Evolutionary conservation across 92 coral and sea anemone species (phyloP).

Genomic region (Zoanthus sociatus): DNA sequence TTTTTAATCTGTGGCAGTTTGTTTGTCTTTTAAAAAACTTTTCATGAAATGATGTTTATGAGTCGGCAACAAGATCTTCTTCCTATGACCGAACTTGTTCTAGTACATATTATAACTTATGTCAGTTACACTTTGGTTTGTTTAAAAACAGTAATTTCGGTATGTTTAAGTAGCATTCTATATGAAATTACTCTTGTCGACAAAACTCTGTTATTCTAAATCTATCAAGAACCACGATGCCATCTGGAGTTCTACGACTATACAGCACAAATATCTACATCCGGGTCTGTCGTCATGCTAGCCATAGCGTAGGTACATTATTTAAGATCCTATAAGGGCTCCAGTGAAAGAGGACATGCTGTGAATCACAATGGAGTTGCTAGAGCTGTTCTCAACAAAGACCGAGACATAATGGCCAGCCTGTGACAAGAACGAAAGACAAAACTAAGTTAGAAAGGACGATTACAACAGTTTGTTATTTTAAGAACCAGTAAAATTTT

Average conservation of each 20-base stretch:
- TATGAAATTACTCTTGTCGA: background rate
- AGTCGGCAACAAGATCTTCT: background rate
- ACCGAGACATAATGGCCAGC: slow-evolving; percentile 93
- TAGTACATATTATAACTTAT: background rate
- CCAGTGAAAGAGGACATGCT: slow-evolving; percentile 91
- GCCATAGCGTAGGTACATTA: background rate
- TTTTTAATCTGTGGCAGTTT: background rate
- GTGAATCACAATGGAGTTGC: slow-evolving; percentile 78
- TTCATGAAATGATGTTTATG: background rate
- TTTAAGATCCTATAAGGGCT: slow-evolving; percentile 82
- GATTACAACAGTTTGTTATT: no score
- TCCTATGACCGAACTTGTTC: background rate
- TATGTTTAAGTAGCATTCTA: background rate
- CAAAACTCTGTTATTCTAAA: background rate
- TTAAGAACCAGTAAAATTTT: no score
- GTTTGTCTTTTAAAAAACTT: background rate
- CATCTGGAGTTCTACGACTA: background rate
- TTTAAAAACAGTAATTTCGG: background rate
- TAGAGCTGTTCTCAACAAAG: slow-evolving; percentile 94
- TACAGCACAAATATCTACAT: slow-evolving; percentile 25
- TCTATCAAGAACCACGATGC: background rate
- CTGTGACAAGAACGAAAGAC: slow-evolving; percentile 48
- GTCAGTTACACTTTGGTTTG: background rate
- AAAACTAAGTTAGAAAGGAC: background rate
- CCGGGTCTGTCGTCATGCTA: slow-evolving; percentile 22